A percentile compares a stretch with the other conserved stretches of the same genome.
These are phyloP conservation scores for Anoplopoma fimbria DNA, from an alignment of 2,113 vertebrate genomes.

Conservation along the genomic window DNA sequence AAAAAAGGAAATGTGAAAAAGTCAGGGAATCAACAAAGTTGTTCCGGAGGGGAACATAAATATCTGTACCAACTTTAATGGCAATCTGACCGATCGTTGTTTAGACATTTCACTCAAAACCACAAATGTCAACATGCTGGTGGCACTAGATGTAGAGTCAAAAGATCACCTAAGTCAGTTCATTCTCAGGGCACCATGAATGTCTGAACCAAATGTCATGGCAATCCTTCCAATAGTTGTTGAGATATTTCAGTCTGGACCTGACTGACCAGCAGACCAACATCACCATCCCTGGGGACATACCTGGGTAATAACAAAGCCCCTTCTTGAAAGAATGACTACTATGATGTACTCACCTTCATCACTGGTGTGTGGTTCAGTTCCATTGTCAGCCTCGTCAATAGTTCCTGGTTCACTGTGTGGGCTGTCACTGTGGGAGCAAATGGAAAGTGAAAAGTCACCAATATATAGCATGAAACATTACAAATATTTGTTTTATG, in stretches of 20 bases:
- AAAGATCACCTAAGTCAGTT: neutral
- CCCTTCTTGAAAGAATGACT: neutral
- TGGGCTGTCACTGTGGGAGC: constrained; percentile 91
- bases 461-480: neutral
- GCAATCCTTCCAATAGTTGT: neutral
- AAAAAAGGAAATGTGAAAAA: neutral
- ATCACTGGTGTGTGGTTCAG: constrained; percentile 96
- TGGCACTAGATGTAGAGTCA: neutral
- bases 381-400: constrained; percentile 95
- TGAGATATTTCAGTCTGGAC: neutral
- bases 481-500: neutral
- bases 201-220: neutral
- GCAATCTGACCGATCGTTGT: too few relatives aligned
- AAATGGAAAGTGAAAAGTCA: constrained; percentile 10
- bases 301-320: neutral
- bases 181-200: neutral
- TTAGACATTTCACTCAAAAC: neutral
- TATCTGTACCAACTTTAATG: neutral
- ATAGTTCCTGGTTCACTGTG: constrained; percentile 98
- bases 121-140: neutral
- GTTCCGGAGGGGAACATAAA: neutral
- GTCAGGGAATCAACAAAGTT: neutral
- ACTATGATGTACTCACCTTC: constrained; percentile 88
- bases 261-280: neutral
- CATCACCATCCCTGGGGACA: neutral